Conservation (phyloP, 1,140 invertebrate genomes). For the Megalonaias nervosa region DNA sequence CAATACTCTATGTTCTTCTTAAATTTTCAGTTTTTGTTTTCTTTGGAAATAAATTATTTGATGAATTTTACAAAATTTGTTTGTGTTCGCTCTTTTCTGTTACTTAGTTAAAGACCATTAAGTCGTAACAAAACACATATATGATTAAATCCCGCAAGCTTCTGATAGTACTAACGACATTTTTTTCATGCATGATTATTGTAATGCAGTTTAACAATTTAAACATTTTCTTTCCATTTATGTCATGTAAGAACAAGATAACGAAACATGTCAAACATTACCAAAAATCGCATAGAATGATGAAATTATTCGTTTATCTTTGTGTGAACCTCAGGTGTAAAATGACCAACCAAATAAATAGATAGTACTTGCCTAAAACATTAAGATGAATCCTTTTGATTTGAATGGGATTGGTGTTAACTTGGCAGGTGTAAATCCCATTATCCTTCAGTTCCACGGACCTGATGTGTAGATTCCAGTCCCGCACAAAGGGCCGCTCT, state of each 20-base stretch:
- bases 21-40: too few relatives aligned
- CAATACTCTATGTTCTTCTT: too few relatives aligned
- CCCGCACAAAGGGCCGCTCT: conserved; percentile 41
- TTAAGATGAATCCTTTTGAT: conserved; percentile 40
- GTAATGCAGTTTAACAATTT: neutral
- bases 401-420: conserved; percentile 45
- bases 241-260: neutral
- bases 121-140: too few relatives aligned
- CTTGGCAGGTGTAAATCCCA: conserved; percentile 41
- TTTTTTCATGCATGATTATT: neutral
- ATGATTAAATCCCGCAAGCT: too few relatives aligned
- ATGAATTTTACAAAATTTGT: too few relatives aligned
- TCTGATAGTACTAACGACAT: too few relatives aligned
- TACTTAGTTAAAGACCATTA: too few relatives aligned
- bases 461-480: conserved; percentile 57
- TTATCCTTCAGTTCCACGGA: conserved; percentile 26
- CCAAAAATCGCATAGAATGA: neutral
- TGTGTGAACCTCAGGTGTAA: neutral
- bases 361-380: conserved; percentile 35
- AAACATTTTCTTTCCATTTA: neutral
- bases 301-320: neutral
- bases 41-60: too few relatives aligned
- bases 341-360: neutral
- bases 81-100: too few relatives aligned
- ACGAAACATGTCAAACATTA: neutral